These are phyloP conservation scores for Tinea pellionella DNA, from an alignment of 2,888 invertebrate genomes.

Conservation along the genomic window DNA sequence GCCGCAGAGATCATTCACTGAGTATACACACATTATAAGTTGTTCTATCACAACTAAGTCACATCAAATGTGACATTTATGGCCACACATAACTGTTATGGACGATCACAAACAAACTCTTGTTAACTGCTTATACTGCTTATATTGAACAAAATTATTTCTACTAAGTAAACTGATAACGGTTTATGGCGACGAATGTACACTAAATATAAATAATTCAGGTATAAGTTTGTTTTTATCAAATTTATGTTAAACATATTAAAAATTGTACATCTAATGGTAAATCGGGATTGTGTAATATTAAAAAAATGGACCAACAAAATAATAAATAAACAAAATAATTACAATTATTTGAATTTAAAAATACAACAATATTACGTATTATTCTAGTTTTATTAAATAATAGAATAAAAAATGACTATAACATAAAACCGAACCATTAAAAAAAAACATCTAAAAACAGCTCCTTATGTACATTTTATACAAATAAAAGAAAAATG, in stretches of 20 bases:
- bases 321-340: not conserved
- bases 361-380: conserved; percentile 16
- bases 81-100: not conserved
- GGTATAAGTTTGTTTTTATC: too few species aligned
- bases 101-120: not conserved
- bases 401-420: not conserved
- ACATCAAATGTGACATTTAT: not conserved
- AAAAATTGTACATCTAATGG: too few species aligned
- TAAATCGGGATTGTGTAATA: too few species aligned
- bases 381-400: not conserved
- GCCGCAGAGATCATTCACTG: too few species aligned
- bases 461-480: conserved; percentile 60
- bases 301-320: not conserved
- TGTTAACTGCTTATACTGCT: not conserved
- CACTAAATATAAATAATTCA: too few species aligned
- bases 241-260: too few species aligned
- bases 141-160: too few species aligned
- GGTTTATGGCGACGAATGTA: too few species aligned
- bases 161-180: too few species aligned
- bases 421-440: not conserved
- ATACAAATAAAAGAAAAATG: conserved; percentile 48
- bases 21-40: not conserved
- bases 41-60: not conserved
- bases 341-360: conserved; percentile 15
- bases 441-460: conserved; percentile 27